These are phyloP conservation scores for Spongilla lacustris DNA, from an alignment of 37 sponge, comb jelly and placozoan species.

Conservation along the genomic window DNA sequence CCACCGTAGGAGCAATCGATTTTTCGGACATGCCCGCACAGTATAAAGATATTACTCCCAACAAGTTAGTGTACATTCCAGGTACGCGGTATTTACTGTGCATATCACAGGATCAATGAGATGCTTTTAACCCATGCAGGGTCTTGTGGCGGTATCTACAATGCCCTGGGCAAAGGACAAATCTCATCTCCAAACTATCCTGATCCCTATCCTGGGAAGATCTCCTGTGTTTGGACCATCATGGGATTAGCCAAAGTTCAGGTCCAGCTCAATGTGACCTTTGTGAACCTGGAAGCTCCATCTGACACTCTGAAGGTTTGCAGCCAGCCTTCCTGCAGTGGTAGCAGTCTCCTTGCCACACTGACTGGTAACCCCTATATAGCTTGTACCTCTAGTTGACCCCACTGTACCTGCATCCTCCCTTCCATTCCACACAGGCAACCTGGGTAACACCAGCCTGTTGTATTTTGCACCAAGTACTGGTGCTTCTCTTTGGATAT, in stretches of 20 bases:
- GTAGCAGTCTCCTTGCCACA: neutral
- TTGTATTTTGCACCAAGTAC: neutral
- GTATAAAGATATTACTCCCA: slow-evolving; percentile 18
- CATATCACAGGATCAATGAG: neutral
- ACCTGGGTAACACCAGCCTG: neutral
- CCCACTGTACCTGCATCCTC: neutral
- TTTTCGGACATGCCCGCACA: slow-evolving; percentile 21
- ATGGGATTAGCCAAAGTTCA: neutral
- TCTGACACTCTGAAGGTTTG: slow-evolving; percentile 38
- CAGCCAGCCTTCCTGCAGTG: slow-evolving; percentile 25
- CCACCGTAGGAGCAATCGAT: slow-evolving; percentile 22
- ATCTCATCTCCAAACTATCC: slow-evolving; percentile 52
- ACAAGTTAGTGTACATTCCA: slow-evolving; percentile 32
- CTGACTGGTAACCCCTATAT: slow-evolving; percentile 25
- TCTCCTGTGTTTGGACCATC: slow-evolving; percentile 48
- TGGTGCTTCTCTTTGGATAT: slow-evolving; percentile 4
- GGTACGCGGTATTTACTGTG: slow-evolving; percentile 10
- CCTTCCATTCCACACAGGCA: neutral
- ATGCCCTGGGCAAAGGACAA: neutral
- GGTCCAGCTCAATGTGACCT: slow-evolving; percentile 18
- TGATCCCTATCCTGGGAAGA: slow-evolving; percentile 26
- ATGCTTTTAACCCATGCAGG: slow-evolving; percentile 6
- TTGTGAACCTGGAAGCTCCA: slow-evolving; percentile 7
- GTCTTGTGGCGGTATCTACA: slow-evolving; percentile 42
- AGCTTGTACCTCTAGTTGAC: neutral